Base-by-base conservation (phyloP, 2,113 vertebrate species). In the Chamaea fasciata region DNA sequence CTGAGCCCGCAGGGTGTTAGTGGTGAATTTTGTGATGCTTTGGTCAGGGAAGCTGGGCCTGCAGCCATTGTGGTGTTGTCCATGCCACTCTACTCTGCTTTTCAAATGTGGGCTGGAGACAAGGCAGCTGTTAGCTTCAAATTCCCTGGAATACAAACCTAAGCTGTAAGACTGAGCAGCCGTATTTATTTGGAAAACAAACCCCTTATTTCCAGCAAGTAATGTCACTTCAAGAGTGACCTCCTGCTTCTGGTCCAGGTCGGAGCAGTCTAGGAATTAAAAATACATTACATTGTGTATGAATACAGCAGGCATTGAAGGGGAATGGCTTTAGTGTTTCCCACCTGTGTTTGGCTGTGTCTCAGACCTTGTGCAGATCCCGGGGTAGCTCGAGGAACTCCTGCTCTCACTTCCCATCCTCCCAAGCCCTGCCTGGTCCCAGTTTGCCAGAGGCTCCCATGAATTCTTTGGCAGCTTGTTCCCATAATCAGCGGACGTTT, bases 261-360 rank as follows among this genome's bases (percentile, higher is more conserved):
- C 74, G 30, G 50, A 80, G 31, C 46, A 30, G 37, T 33, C 16
- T 8, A 17, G 53, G 22, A 69, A 24, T 56, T 27, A n/a, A 63
- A 86, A 50, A 15, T 2, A 11, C 0, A 9, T 4, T 2, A 5
- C 5, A 2, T 5, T 31, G 7, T 4, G 0, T 17, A 1, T 35
- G 18, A 46, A 16, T 14, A 23, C 4, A 18, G 26, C 2, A 1
- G 0, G 1, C 16, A 2, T 6, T 27, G 55, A 60, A 57, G 41
- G 13, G 33, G 20, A 24, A 6, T 5, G 68, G 49, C 57, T 73
- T 24, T 6, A 7, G 44, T 5, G n/a, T 60, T 31, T 75, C 52
- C 74, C 15, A 5, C 6, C 18, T 23, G 49, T 27, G 41, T 56
- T 57, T 12, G 10, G 5, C 20, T 9, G 21, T 31, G 13, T 5